These are phyloP conservation scores for Antigone vipio DNA, from an alignment of 2,113 vertebrate species.

Conservation along the genomic window DNA sequence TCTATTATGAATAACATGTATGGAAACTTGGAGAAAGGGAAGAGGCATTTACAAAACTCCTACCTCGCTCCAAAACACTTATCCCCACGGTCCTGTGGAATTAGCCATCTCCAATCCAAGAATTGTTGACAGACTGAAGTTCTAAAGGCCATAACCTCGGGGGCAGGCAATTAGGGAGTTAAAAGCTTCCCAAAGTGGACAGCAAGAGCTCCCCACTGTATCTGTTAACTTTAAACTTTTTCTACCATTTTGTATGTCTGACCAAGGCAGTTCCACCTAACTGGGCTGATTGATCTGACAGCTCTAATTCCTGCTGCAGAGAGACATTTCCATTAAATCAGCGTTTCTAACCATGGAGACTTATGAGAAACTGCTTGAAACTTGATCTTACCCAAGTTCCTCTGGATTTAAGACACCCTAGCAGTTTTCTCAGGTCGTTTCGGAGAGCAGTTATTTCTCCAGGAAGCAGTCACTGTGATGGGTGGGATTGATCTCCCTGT, in stretches of 20 bases:
- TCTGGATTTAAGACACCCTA: neutral
- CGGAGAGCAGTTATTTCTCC: neutral
- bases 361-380: neutral
- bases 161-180: neutral
- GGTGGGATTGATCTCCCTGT: neutral
- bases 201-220: neutral
- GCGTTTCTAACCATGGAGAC: fast-evolving
- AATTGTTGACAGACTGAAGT: neutral
- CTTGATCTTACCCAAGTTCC: neutral
- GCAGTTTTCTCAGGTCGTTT: neutral
- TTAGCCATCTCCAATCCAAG: neutral
- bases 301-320: neutral
- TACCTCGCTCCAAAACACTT: neutral
- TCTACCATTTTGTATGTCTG: neutral
- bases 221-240: neutral
- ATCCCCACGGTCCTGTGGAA: neutral
- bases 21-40: neutral
- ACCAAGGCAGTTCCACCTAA: neutral
- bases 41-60: neutral
- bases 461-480: neutral
- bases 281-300: neutral
- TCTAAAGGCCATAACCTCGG: neutral
- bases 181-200: neutral
- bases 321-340: neutral
- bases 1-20: neutral